phyloP scores from a whole-genome alignment of 2,888 invertebrate genomes.

The Lasius fuliginosus region DNA sequence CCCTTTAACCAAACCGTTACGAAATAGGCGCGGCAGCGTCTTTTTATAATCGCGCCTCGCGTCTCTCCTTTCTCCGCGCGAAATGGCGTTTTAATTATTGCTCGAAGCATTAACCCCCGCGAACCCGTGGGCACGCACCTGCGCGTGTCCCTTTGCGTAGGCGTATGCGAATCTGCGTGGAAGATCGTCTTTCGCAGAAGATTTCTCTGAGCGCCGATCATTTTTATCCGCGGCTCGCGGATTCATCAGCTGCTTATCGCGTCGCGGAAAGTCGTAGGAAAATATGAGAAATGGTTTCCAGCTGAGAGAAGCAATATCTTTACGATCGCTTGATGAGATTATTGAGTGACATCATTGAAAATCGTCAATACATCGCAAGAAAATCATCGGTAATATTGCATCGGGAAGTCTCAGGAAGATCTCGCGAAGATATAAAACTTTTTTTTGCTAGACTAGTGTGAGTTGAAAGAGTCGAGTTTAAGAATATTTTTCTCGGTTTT shows the following conservation, averaged over 20 bases:
- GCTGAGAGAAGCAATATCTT: conserved; percentile 30
- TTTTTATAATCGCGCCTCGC: conserved; percentile 66
- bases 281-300: conserved; percentile 49
- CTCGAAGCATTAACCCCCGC: conserved; percentile 75
- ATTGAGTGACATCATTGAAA: conserved; percentile 36
- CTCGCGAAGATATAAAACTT: conserved; percentile 14
- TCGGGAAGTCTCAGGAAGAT: not conserved
- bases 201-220: conserved; percentile 47
- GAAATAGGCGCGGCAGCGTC: conserved; percentile 71
- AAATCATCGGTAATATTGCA: conserved; percentile 30
- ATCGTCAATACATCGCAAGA: conserved; percentile 12
- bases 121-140: conserved; percentile 72
- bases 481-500: not conserved
- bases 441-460: conserved; percentile 1
- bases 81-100: conserved; percentile 78
- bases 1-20: conserved; percentile 70
- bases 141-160: conserved; percentile 70
- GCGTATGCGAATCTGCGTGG: conserved; percentile 62
- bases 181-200: conserved; percentile 43
- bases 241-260: conserved; percentile 41
- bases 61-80: conserved; percentile 71
- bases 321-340: conserved; percentile 35
- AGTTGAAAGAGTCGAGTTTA: conserved; percentile 1
- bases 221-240: conserved; percentile 21
- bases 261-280: conserved; percentile 36